These are phyloP conservation scores for Corydoras maculifer DNA, from an alignment of 2,113 vertebrate species.

Conservation along the genomic window DNA sequence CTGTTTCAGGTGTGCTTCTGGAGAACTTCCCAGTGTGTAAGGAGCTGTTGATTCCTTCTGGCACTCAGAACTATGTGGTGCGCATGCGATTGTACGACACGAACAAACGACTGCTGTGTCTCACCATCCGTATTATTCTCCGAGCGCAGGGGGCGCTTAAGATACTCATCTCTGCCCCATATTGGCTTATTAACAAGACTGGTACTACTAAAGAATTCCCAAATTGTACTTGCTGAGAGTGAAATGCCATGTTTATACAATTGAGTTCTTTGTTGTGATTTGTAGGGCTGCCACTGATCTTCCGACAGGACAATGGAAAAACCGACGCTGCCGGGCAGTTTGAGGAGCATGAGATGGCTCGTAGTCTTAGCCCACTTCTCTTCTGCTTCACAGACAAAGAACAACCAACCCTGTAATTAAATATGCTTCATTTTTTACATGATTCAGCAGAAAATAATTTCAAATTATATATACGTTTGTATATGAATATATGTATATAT, in stretches of 20 bases:
- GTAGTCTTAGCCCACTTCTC: constrained; percentile 89
- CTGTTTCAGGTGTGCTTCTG: constrained; percentile 72
- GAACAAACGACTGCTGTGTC: constrained; percentile 78
- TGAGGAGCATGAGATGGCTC: constrained; percentile 91
- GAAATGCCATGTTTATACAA: too few relatives aligned
- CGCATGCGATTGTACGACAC: constrained; percentile 86
- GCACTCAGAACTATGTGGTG: constrained; percentile 94
- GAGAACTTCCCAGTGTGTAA: constrained; percentile 90
- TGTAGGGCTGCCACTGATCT: constrained; percentile 75
- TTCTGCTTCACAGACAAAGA: constrained; percentile 97
- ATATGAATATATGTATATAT: too few relatives aligned
- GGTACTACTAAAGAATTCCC: constrained; percentile 56
- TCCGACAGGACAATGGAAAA: constrained; percentile 92
- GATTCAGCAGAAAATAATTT: neutral
- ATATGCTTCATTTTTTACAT: too few relatives aligned
- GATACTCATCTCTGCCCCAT: constrained; percentile 86
- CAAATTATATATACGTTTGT: too few relatives aligned
- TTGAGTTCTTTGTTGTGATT: neutral
- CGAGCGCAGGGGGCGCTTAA: constrained; percentile 87
- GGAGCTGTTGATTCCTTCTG: constrained; percentile 89
- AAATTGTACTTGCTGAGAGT: too few relatives aligned
- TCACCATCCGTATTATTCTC: constrained; percentile 88
- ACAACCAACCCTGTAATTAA: constrained; percentile 85
- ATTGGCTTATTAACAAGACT: constrained; percentile 96
- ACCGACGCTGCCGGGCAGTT: constrained; percentile 89